Conservation (phyloP, 1,140 invertebrate species). For the Drosophila prosaltans region DNA sequence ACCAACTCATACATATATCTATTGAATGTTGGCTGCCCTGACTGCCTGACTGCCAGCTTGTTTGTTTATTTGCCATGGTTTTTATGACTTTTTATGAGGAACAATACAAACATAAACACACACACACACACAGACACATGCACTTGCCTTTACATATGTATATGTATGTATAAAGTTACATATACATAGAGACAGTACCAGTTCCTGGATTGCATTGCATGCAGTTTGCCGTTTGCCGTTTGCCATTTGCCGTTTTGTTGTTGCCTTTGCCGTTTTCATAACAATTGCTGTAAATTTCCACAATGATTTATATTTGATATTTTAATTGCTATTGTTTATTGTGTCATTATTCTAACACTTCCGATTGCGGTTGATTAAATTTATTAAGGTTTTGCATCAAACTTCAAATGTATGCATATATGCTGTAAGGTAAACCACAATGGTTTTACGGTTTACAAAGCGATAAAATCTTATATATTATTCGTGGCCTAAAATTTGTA, state of each 20-base stretch:
- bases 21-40: neutral
- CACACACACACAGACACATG: slow-evolving; percentile 20
- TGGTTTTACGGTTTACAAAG: slow-evolving; percentile 46
- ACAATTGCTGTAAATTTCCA: slow-evolving; percentile 75
- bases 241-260: slow-evolving; percentile 30
- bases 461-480: slow-evolving; percentile 32
- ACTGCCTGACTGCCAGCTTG: slow-evolving; percentile 34
- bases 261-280: slow-evolving; percentile 46
- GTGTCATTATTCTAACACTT: slow-evolving; percentile 81
- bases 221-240: slow-evolving; percentile 37
- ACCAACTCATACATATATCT: slow-evolving; percentile 26
- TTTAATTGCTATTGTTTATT: slow-evolving; percentile 81
- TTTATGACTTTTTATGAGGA: slow-evolving; percentile 68
- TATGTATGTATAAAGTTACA: neutral
- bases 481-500: neutral
- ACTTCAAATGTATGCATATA: slow-evolving; percentile 16
- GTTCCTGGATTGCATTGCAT: slow-evolving; percentile 62
- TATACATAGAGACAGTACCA: slow-evolving; percentile 34
- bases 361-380: slow-evolving; percentile 80
- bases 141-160: neutral
- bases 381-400: slow-evolving; percentile 75
- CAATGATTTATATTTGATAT: slow-evolving; percentile 81
- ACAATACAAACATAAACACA: slow-evolving; percentile 14
- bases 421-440: slow-evolving; percentile 51
- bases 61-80: slow-evolving; percentile 62